phyloP scores from a whole-genome alignment of 2,113 vertebrate genomes.

The Xiphias gladius region DNA sequence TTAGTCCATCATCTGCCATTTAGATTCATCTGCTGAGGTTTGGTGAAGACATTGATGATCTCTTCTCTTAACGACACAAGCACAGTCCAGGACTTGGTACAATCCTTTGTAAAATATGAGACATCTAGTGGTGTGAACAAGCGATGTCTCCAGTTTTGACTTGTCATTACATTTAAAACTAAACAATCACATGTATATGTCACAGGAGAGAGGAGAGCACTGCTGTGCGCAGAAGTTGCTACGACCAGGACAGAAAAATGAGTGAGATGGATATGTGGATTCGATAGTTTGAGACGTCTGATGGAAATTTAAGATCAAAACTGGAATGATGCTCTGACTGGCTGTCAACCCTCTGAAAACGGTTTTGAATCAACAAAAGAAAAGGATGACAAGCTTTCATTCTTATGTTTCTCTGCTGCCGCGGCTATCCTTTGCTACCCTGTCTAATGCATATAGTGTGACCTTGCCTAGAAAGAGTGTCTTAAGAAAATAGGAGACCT shows the following conservation, averaged over 20 bases:
- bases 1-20: constrained; percentile 31
- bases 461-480: constrained; percentile 4
- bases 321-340: background rate
- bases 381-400: background rate
- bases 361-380: constrained; percentile 17
- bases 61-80: constrained; percentile 8
- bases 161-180: constrained; percentile 15
- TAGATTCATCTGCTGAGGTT: constrained; percentile 38
- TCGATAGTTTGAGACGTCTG: background rate
- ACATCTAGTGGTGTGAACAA: constrained; percentile 44
- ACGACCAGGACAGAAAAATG: background rate
- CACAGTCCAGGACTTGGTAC: background rate
- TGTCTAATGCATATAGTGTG: background rate
- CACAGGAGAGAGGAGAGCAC: background rate
- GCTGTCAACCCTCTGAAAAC: background rate
- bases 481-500: constrained; percentile 33
- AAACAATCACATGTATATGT: background rate
- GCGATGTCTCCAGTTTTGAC: background rate
- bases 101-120: constrained; percentile 24
- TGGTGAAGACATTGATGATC: constrained; percentile 25
- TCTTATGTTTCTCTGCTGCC: background rate
- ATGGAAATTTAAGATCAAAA: background rate
- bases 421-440: background rate
- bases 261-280: background rate
- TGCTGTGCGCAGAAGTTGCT: background rate